Base-by-base conservation (phyloP, 1,140 invertebrate species). In the Brachionus paranguensis region DNA sequence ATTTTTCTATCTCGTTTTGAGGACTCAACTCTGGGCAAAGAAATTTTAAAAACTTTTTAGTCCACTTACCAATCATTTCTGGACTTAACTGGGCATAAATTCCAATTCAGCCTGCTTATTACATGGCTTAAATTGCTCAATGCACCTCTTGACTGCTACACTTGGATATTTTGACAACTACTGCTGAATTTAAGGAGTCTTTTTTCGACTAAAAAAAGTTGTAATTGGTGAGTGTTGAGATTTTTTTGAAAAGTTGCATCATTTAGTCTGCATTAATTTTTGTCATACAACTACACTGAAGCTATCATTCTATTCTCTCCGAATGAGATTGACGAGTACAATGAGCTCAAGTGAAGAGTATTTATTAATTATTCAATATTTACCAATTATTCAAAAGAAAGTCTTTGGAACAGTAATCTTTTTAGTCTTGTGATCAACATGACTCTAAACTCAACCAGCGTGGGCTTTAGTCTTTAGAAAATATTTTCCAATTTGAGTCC, bases 391-490 rank as follows among this genome's bases (percentile, higher is more conserved):
- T 55, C 85, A 37, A 85, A 86, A 65, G 86, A 87, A 55, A 84
- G 86, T 7, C 12, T 91, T 10, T 88, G 87, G 86, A 86, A 86
- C 84, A 43, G 74, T 29, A 78, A 86, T 17, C 86, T 92, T 10
- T 91, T 89, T 86, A 84, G 87, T 37, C 78, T 92, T 45, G 87
- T 92, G 12, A 84, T 87, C 68, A 84, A 78, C 33, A 91, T 89
- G 86, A 86, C 91, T 20, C 85, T 92, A 24, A 84, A 89, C 41
- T 91, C 92, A 37, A 85, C 86, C 27, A 79, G 29, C 65, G 45
- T 92, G 33, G 91, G 91, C 14, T 92, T 92, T 86, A 90, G 91
- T 85, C 85, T 90, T 87, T 85, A 91, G 29, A 88, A 91, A 85
- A 86, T 91, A 6, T 88, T 88, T 24, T 88, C 89, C 68, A 86